Evolutionary conservation across 1,140 invertebrate genomes (phyloP).

Genomic region (Drosophila ambigua): DNA sequence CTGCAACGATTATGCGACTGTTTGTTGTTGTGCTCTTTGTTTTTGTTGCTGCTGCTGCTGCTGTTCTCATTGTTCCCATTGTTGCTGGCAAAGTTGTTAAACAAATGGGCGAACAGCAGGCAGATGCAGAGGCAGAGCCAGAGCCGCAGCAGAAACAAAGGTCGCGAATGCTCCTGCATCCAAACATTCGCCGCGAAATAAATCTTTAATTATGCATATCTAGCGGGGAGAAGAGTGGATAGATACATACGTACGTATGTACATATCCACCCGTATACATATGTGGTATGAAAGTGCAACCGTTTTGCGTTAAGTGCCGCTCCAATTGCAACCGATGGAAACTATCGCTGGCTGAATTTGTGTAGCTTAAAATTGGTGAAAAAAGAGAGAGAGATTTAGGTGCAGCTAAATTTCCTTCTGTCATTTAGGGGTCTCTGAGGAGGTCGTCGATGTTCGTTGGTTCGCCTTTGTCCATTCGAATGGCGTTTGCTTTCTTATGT

Average conservation of each 20-base stretch:
- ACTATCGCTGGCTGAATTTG: too few relatives aligned
- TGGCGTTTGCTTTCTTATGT: constrained; percentile 60
- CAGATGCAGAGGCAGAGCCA: not conserved
- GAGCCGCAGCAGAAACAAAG: not conserved
- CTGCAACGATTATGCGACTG: constrained; percentile 57
- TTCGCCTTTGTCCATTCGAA: constrained; percentile 11
- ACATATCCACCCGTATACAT: not conserved
- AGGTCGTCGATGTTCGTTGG: not conserved
- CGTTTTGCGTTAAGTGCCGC: too few relatives aligned
- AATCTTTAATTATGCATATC: constrained; percentile 45
- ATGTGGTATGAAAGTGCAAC: not conserved
- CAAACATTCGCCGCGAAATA: constrained; percentile 21
- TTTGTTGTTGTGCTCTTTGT: constrained; percentile 21
- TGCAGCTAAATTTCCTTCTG: constrained; percentile 1
- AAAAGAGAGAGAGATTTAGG: too few relatives aligned
- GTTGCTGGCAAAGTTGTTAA: constrained; percentile 33
- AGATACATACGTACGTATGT: not conserved
- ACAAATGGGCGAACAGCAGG: constrained; percentile 38
- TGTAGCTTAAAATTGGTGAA: too few relatives aligned
- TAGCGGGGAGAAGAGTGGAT: constrained; percentile 19
- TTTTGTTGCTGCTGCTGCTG: not conserved
- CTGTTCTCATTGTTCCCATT: constrained; percentile 14
- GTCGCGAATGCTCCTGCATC: constrained; percentile 25
- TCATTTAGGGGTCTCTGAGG: not conserved
- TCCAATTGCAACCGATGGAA: too few relatives aligned